Evolutionary conservation across 1,140 invertebrate genomes (phyloP).

Genomic region (Papilio polytes): DNA sequence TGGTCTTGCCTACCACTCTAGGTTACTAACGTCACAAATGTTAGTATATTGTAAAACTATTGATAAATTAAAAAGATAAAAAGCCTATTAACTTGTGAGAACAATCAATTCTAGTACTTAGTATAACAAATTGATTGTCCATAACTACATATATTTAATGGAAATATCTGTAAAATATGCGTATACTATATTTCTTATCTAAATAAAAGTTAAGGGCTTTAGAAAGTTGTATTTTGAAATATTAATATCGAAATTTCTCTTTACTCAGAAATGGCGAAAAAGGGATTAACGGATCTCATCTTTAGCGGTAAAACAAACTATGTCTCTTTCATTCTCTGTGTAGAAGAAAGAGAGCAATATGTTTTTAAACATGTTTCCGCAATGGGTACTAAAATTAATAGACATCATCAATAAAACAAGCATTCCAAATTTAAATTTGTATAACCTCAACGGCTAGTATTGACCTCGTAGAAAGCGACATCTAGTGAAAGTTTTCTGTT

Average conservation of each 20-base stretch:
- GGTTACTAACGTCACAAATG: too few relatives aligned
- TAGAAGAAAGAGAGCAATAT: not conserved
- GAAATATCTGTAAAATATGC: not conserved
- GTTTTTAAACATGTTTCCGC: not conserved
- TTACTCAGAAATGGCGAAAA: not conserved
- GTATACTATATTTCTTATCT: not conserved
- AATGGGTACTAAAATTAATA: not conserved
- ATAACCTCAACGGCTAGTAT: not conserved
- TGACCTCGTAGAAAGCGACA: constrained; percentile 38
- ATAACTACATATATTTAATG: not conserved
- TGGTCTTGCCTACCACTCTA: too few relatives aligned
- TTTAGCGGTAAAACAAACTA: not conserved
- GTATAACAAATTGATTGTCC: too few relatives aligned
- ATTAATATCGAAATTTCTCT: not conserved
- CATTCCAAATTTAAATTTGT: constrained; percentile 38
- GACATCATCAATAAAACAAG: constrained; percentile 3
- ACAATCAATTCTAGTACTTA: too few relatives aligned
- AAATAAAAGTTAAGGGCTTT: not conserved
- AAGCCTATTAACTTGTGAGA: too few relatives aligned
- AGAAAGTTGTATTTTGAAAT: constrained; percentile 4
- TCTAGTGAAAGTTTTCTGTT: constrained; percentile 35
- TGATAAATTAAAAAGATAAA: too few relatives aligned
- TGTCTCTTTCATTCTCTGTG: not conserved
- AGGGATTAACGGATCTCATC: not conserved
- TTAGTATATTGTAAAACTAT: too few relatives aligned